Percentiles rank a stretch among this genome's conserved stretches.
phyloP scores from a whole-genome alignment of 2,113 vertebrate genomes.

The Pituophis catenifer region DNA sequence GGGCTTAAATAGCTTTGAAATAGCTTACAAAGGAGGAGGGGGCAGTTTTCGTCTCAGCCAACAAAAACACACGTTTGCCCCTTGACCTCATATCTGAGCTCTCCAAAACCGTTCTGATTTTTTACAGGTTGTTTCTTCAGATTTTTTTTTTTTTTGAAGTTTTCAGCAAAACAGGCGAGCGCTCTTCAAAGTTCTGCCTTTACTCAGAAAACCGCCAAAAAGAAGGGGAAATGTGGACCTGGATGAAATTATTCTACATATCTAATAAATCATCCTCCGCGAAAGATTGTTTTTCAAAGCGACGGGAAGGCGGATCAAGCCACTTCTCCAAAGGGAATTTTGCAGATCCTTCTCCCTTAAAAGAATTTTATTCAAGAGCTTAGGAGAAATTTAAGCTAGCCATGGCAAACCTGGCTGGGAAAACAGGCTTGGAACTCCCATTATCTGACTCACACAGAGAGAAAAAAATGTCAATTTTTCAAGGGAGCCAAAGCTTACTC shows the following conservation, averaged over 20 bases:
- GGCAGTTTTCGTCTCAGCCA: background rate
- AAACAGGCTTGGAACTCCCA: background rate
- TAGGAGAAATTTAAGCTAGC: background rate
- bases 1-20: background rate
- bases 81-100: background rate
- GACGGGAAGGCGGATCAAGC: background rate
- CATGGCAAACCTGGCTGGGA: fast-evolving
- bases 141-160: background rate
- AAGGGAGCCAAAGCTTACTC: fast-evolving
- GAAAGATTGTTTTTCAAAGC: background rate
- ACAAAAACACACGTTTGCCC: background rate
- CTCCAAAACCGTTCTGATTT: background rate
- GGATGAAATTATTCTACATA: background rate
- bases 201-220: background rate
- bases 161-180: background rate
- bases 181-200: background rate
- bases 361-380: background rate
- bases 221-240: background rate
- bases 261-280: background rate
- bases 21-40: background rate
- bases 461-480: background rate
- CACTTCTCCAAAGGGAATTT: background rate
- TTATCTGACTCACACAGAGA: fast-evolving
- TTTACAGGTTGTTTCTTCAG: background rate
- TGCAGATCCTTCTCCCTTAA: too few relatives aligned